Conservation (phyloP, 2,797 vertebrate species). For the Muscicapa comitata region DNA sequence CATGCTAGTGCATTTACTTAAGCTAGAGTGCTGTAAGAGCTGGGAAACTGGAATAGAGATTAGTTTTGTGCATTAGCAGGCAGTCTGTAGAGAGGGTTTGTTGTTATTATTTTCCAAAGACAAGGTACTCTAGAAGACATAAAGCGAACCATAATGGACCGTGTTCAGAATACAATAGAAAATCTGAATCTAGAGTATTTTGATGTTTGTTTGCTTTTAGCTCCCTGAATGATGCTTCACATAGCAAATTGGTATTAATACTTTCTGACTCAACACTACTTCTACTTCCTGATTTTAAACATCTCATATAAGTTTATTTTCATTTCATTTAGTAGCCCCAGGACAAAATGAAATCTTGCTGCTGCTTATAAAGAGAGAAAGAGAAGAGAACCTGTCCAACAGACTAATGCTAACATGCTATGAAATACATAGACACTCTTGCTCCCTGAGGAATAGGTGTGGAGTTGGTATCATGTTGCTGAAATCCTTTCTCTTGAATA, state of each 20-base stretch:
- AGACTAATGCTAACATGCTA: background rate
- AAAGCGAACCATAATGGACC: background rate
- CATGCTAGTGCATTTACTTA: background rate
- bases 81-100: background rate
- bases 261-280: slow-evolving; percentile 24
- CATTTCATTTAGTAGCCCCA: background rate
- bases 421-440: background rate
- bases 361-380: background rate
- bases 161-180: background rate
- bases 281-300: background rate
- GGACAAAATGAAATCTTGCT: background rate
- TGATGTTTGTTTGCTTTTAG: background rate
- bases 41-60: background rate
- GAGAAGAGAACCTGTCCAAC: background rate
- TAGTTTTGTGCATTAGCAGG: background rate
- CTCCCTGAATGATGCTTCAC: background rate
- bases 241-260: slow-evolving; percentile 1
- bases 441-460: slow-evolving; percentile 8
- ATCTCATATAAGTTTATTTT: slow-evolving; percentile 27
- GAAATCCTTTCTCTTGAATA: background rate
- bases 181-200: background rate
- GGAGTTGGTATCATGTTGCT: background rate
- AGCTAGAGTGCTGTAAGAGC: background rate
- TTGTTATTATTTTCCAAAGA: background rate
- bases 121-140: background rate